Evolutionary conservation across 1,140 invertebrate genomes (phyloP).

Genomic region (Zaprionus gabonicus): DNA sequence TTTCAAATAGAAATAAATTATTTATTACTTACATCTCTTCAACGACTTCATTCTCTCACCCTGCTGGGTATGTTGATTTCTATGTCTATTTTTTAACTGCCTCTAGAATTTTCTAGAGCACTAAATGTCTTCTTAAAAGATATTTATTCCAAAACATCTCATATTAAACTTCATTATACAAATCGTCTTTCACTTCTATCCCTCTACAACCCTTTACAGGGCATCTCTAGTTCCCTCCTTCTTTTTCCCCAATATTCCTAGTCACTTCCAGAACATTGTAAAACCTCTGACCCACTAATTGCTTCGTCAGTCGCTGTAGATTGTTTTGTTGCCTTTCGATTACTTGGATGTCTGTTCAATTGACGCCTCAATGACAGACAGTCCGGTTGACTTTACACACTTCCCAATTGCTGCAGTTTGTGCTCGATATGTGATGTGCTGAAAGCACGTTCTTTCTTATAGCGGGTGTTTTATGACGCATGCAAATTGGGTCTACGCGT

Average conservation of each 20-base stretch:
- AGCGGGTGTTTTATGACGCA: slow-evolving; percentile 33
- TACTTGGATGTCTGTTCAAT: slow-evolving; percentile 26
- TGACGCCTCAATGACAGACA: slow-evolving; percentile 12
- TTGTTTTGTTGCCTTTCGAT: slow-evolving; percentile 25
- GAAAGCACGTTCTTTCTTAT: slow-evolving; percentile 53
- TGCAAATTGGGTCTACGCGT: slow-evolving; percentile 42
- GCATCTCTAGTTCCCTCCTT: not conserved
- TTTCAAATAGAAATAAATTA: no score
- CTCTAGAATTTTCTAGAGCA: slow-evolving; percentile 8
- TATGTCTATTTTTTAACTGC: not conserved
- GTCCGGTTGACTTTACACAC: not conserved
- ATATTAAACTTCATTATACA: no score
- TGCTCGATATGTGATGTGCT: slow-evolving; percentile 21
- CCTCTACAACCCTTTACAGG: no score
- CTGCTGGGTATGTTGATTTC: not conserved
- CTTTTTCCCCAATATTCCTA: not conserved
- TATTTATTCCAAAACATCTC: no score
- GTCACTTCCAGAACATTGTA: slow-evolving; percentile 17
- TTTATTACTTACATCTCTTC: no score
- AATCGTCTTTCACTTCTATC: no score
- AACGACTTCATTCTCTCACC: no score
- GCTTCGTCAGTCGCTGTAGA: not conserved
- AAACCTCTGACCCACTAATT: slow-evolving; percentile 32
- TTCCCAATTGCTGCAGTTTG: not conserved
- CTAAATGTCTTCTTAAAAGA: no score